Evolutionary conservation across 2,113 vertebrate species (phyloP).

Genomic region (Elaphurus davidianus): DNA sequence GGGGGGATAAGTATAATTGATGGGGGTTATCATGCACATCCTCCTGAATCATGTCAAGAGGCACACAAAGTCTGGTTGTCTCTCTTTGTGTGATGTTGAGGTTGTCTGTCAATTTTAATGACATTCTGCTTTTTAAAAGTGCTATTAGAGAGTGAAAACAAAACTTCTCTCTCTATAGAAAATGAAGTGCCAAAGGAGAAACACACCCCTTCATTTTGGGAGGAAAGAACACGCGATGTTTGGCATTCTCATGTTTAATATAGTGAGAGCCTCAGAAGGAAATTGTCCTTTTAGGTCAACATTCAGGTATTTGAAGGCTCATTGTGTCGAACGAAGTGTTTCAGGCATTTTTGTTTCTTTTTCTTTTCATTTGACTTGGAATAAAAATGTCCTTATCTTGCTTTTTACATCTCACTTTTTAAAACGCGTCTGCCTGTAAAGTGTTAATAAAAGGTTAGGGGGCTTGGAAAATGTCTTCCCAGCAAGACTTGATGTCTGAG

Average conservation of each 20-base stretch:
- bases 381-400: not conserved
- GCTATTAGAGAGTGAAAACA: not conserved
- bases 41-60: slow-evolving; percentile 34
- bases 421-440: not conserved
- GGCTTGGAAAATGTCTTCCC: not conserved
- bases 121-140: not conserved
- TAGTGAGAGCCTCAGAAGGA: not conserved
- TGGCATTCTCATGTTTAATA: not conserved
- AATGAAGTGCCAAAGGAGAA: not conserved
- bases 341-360: slow-evolving; percentile 5
- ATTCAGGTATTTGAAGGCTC: not conserved
- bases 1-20: not conserved
- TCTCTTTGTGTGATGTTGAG: not conserved
- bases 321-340: not conserved
- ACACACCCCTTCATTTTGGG: not conserved
- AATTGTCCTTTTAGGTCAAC: not conserved
- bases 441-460: not conserved
- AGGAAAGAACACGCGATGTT: fast-evolving
- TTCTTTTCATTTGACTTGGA: not conserved
- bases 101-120: not conserved
- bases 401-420: not conserved
- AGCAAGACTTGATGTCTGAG: not conserved
- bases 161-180: not conserved
- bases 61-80: not conserved
- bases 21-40: not conserved